Evolutionary conservation across 2,113 vertebrate species (phyloP), one percentile per base, ranked within the genome.

Genomic region (Pleuronectes platessa): DNA sequence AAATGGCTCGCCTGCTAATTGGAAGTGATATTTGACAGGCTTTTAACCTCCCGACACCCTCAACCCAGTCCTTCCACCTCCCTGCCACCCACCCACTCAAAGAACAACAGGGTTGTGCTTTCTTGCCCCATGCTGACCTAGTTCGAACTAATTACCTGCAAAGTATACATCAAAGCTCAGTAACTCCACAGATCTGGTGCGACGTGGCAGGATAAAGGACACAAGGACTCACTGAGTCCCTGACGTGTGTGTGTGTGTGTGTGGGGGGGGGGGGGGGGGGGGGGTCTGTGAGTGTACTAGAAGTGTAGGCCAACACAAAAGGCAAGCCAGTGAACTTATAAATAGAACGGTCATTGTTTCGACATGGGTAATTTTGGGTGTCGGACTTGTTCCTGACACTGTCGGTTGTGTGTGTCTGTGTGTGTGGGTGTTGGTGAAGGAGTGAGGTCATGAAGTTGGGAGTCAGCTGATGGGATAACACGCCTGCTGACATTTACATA

Each of bases 401-500:
- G 74, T 76, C 27, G 49, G 35, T n/a, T 68, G 76, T 67, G 54
- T 31, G 31, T 31, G 31, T 31, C 5, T 31, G 31, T 31, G 6
- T 31, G 31, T 31, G 31, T 31, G 31, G 31, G 31, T 31, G 31
- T 31, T 31, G 31, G 68, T 73, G 60, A 53, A 61, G 47, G 60
- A 80, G 74, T 79, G 93, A 93, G 93, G 94, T 93, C 94, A 92
- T 63, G 49, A 93, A 95, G 74, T 93, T 93, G 92, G 80, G 47
- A 93, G 92, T 90, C 92, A 92, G 86, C 84, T 92, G 90, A 92
- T 93, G 90, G 93, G 81, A 92, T 76, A 89, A 94, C 89, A 92
- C 83, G 27, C 20, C 45, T 27, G 61, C 47, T 58, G 69, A 82
- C 59, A 62, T 4, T 20, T 14, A 61, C 60, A 76, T 13, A 27